Evolutionary conservation across 2,888 invertebrate species (phyloP), one percentile per base, ranked within the genome.

Genomic region (Erannis defoliaria): DNA sequence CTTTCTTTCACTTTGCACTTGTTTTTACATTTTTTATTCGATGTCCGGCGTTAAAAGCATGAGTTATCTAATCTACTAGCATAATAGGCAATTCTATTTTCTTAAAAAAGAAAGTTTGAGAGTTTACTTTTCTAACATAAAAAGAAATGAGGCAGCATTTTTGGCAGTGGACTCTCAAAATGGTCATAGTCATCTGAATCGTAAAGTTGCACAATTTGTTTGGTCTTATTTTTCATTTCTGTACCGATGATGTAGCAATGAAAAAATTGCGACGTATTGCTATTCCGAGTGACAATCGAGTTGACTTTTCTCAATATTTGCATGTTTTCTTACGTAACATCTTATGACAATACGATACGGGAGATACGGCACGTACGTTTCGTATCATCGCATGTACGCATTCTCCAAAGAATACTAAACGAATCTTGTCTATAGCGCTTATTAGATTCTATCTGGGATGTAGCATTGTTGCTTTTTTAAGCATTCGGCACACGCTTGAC

Each of bases 361-460:
- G 64, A 65, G 71, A 76, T 64, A 72, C 62, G 59, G 64, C 77
- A 71, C 71, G 72, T 72, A 62, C 59, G 23, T 40, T 54, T 37
- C 49, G 46, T 43, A 42, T 58, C 51, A 40, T 42, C 35, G 49
- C 43, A 35, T 58, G 40, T 50, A 38, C 23, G 62, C 68, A 62
- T 37, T 53, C 37, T 62, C 66, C 56, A 66, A 59, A 66, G 75
- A 73, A 80, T 77, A 73, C 72, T 72, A 71, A 80, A 71, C 57
- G 68, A 49, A 45, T 53, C 40, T 59, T 67, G 62, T 61, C 58
- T 58, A 59, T 66, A 50, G 60, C 62, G 63, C 63, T 71, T 75
- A 77, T 76, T 72, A 75, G 71, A 77, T 77, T 71, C 61, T 70
- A 71, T 72, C 66, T 68, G 56, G 29, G 62, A 59, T 61, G 64